Percentiles rank a stretch among this genome's conserved stretches.
phyloP scores from a whole-genome alignment of 2,113 vertebrate species.

The Elephas maximus region DNA sequence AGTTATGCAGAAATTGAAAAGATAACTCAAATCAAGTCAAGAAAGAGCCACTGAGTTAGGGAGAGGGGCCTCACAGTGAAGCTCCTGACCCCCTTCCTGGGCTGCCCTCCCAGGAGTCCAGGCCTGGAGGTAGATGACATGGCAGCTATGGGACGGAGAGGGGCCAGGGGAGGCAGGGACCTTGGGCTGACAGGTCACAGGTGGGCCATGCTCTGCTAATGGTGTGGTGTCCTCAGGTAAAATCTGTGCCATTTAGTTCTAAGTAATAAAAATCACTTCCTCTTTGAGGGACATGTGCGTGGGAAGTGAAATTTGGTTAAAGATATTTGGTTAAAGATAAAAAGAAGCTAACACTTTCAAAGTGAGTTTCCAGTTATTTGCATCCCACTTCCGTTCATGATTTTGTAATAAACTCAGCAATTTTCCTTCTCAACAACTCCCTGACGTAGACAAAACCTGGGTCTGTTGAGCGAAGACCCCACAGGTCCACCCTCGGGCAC shows the following conservation, averaged over 20 bases:
- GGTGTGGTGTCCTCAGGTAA: not conserved
- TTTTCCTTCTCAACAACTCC: not conserved
- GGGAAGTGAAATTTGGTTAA: not conserved
- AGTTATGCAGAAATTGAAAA: not conserved
- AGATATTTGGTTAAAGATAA: not conserved
- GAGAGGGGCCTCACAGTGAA: not conserved
- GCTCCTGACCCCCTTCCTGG: not conserved
- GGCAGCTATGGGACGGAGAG: not conserved
- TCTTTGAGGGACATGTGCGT: not conserved
- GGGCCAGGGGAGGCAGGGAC: not conserved
- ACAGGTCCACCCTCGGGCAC: not conserved
- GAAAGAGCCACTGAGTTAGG: not conserved
- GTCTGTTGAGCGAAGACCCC: not conserved
- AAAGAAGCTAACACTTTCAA: not conserved
- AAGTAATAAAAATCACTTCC: not conserved
- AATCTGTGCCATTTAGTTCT: not conserved
- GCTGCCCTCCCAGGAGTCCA: not conserved
- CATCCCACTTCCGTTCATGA: not conserved
- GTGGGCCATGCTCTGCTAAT: too few species aligned
- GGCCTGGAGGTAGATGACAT: rapidly evolving
- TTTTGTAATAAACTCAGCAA: not conserved
- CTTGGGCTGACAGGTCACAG: too few species aligned
- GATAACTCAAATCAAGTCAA: not conserved
- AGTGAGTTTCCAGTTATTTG: not conserved
- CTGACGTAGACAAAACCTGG: not conserved